A percentile compares a stretch with the other conserved stretches of the same genome.
These are phyloP conservation scores for Seriola dumerili DNA, from an alignment of 2,113 vertebrate genomes.

Conservation along the genomic window DNA sequence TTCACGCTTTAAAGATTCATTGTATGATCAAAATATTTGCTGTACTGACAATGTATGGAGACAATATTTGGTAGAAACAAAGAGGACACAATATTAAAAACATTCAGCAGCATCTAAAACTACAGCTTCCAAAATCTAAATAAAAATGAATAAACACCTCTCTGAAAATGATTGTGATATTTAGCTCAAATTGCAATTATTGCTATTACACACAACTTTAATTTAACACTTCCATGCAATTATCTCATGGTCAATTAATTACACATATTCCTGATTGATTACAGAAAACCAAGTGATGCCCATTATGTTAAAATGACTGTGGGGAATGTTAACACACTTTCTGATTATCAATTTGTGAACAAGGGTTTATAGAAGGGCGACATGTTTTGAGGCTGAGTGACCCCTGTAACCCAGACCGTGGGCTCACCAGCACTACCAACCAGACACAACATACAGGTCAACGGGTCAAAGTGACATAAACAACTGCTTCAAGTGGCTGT, in stretches of 20 bases:
- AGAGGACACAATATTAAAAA: neutral
- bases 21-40: neutral
- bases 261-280: neutral
- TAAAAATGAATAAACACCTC: neutral
- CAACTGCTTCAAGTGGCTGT: conserved; percentile 24
- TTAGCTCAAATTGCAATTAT: neutral
- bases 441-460: conserved; percentile 65
- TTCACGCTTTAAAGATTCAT: neutral
- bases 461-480: conserved; percentile 59
- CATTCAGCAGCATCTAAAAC: neutral
- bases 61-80: neutral
- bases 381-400: conserved; percentile 23
- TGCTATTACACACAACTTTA: neutral
- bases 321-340: neutral
- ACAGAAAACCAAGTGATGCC: neutral
- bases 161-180: neutral
- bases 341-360: neutral
- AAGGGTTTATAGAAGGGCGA: neutral
- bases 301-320: neutral
- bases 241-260: neutral
- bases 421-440: conserved; percentile 1
- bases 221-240: neutral
- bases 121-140: neutral
- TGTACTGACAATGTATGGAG: neutral
- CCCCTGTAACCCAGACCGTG: conserved; percentile 25